phyloP scores from a whole-genome alignment of 2,888 invertebrate species.

The Limnephilus rhombicus region DNA sequence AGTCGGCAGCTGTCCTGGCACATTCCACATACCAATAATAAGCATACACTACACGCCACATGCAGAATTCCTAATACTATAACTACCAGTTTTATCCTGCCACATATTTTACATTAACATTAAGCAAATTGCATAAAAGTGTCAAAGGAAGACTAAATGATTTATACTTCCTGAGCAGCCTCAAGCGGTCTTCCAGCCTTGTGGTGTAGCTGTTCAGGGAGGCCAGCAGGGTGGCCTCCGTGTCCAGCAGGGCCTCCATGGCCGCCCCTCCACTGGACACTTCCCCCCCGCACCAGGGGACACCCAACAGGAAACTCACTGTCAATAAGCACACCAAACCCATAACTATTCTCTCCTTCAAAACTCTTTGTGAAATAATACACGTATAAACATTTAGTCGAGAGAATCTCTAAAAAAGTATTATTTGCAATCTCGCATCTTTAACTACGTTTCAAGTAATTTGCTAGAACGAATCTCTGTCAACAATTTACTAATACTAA shows the following conservation, averaged over 20 bases:
- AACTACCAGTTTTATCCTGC: no score
- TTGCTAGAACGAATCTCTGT: neutral
- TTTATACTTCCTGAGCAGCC: constrained; percentile 85
- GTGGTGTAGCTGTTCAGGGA: constrained; percentile 91
- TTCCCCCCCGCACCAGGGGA: constrained; percentile 74
- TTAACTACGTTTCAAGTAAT: neutral
- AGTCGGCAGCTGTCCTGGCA: no score
- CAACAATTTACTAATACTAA: neutral
- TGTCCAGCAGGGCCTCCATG: constrained; percentile 93
- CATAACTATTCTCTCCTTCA: neutral
- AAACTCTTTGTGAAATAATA: neutral
- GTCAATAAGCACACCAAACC: neutral
- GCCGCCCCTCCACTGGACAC: constrained; percentile 96
- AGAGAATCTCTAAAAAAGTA: neutral
- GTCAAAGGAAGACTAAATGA: neutral
- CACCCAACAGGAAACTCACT: neutral
- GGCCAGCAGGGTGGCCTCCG: constrained; percentile 92
- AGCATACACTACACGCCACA: no score
- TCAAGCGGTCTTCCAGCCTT: constrained; percentile 89
- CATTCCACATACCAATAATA: no score
- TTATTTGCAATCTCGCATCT: neutral
- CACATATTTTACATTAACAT: no score
- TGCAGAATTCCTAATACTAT: no score
- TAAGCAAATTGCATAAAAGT: neutral
- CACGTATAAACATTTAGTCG: neutral